These are phyloP conservation scores for Mormoops blainvillei DNA, from an alignment of 2,113 vertebrate species.

Conservation along the genomic window DNA sequence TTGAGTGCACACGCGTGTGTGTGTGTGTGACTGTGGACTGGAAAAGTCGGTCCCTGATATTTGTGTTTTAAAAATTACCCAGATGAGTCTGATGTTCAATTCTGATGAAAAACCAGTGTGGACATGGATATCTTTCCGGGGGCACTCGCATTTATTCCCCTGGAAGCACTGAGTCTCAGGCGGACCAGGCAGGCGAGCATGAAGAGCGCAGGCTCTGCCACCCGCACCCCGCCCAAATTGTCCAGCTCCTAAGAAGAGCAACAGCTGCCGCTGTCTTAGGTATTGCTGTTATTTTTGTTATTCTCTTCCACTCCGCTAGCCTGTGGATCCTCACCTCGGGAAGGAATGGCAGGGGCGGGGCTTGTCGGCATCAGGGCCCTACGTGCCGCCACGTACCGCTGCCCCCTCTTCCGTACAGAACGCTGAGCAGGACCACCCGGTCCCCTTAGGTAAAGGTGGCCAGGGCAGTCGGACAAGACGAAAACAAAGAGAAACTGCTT, in stretches of 20 bases:
- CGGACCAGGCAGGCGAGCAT: neutral
- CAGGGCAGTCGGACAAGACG: neutral
- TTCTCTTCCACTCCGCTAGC: neutral
- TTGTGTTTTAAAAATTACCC: neutral
- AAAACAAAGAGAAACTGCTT: neutral
- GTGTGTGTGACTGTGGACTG: neutral
- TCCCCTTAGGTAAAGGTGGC: neutral
- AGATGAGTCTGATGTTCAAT: neutral
- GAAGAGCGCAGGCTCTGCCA: no score
- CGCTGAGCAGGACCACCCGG: rapidly evolving
- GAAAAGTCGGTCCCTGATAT: neutral
- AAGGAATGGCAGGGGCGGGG: neutral
- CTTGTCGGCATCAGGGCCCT: no score
- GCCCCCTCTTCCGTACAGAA: rapidly evolving
- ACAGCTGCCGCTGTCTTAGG: neutral
- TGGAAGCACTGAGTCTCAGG: neutral
- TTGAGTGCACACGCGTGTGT: no score
- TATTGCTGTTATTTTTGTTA: rapidly evolving
- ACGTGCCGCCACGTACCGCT: rapidly evolving
- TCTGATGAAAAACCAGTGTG: neutral
- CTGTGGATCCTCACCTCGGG: no score
- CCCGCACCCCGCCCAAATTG: neutral
- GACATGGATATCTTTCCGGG: neutral
- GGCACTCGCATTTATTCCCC: no score
- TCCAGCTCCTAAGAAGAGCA: neutral